phyloP scores from a whole-genome alignment of 2,888 invertebrate species.

The Trachelus tabidus region DNA sequence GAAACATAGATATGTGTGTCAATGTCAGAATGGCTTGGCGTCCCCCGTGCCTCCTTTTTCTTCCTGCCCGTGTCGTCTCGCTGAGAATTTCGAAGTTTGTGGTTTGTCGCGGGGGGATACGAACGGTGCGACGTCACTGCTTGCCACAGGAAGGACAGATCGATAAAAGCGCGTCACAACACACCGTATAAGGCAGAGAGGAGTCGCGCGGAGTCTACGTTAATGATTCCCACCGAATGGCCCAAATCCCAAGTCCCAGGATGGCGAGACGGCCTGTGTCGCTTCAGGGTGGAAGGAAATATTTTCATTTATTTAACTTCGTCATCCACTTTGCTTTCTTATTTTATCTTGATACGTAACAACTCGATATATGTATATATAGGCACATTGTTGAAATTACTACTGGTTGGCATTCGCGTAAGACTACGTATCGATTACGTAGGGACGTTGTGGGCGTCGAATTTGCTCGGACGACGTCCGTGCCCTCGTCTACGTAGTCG shows the following conservation, averaged over 20 bases:
- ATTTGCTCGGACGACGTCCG: not conserved
- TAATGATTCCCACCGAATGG: not conserved
- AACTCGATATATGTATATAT: not conserved
- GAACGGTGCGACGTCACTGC: conserved; percentile 45
- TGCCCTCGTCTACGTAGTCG: not conserved
- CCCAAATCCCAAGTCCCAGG: not conserved
- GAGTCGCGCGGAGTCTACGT: not conserved
- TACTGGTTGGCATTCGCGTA: not conserved
- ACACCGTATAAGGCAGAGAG: conserved; percentile 26
- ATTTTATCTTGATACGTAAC: not conserved
- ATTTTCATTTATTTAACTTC: not conserved
- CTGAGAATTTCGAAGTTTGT: not conserved
- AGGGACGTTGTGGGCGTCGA: not conserved
- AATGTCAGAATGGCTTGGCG: not conserved
- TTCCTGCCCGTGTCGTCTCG: not conserved
- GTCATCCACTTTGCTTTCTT: not conserved
- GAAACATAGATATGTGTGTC: not conserved
- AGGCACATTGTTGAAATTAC: not conserved
- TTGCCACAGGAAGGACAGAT: conserved; percentile 32
- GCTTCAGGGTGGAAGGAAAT: not conserved
- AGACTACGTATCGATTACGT: not conserved
- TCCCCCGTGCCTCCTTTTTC: not conserved
- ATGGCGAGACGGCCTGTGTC: not conserved
- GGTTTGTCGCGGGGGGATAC: conserved; percentile 35
- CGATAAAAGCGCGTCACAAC: conserved; percentile 40